phyloP scores from a whole-genome alignment of 2,888 invertebrate genomes.

The Phaedon cochleariae region DNA sequence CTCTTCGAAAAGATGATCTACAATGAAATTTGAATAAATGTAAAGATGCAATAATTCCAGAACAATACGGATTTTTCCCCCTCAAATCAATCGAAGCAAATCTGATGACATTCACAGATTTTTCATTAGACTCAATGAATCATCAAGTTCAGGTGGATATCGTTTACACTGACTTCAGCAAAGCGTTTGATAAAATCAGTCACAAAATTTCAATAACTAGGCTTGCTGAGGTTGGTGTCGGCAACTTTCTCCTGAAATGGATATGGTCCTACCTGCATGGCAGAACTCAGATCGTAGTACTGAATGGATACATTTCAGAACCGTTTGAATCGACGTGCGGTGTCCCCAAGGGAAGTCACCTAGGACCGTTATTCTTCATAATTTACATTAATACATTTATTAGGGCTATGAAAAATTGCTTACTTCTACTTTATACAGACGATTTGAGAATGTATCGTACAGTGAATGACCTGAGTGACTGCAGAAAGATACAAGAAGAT shows the following conservation, averaged over 20 bases:
- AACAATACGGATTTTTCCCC: too few species aligned
- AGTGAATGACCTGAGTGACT: neutral
- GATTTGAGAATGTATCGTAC: neutral
- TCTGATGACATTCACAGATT: neutral
- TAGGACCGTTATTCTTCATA: neutral
- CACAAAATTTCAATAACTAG: slow-evolving; percentile 1
- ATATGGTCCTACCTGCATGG: slow-evolving; percentile 1
- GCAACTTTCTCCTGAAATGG: slow-evolving; percentile 3
- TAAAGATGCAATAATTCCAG: too few species aligned
- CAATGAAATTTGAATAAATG: too few species aligned
- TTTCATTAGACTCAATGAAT: neutral
- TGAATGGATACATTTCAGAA: neutral
- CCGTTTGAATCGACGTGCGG: neutral
- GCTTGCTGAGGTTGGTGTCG: slow-evolving; percentile 1
- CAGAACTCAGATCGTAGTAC: neutral
- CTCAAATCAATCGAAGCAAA: too few species aligned
- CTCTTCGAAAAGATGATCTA: too few species aligned
- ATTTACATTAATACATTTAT: neutral
- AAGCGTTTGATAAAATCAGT: neutral
- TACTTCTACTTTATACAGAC: neutral
- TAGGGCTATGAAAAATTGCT: neutral
- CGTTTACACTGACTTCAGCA: neutral
- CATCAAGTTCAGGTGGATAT: neutral
- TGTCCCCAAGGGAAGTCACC: neutral
- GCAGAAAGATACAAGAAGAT: neutral